These are phyloP conservation scores for Eutolmus rufibarbis DNA, from an alignment of 2,888 invertebrate genomes.

Conservation along the genomic window DNA sequence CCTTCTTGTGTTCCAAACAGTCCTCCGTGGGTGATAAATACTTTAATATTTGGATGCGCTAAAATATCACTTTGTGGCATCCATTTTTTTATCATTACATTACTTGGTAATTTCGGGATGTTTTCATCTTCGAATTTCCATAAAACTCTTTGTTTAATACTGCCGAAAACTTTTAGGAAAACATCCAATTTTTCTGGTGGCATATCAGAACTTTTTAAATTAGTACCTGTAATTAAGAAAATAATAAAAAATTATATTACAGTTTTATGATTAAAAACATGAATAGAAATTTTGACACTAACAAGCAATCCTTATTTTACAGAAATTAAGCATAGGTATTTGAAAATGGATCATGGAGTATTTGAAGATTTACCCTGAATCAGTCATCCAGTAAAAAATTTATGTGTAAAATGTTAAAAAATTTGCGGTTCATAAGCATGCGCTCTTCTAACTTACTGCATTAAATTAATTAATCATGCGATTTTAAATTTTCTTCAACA, in stretches of 20 bases:
- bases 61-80: conserved; percentile 65
- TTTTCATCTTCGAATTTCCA: conserved; percentile 65
- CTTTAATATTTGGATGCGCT: conserved; percentile 62
- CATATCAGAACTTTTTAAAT: conserved; percentile 62
- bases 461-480: too few species aligned
- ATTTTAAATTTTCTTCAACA: too few species aligned
- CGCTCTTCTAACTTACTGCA: too few species aligned
- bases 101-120: conserved; percentile 58
- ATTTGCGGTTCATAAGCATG: too few species aligned
- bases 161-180: conserved; percentile 61
- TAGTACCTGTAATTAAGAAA: conserved; percentile 57
- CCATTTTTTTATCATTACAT: conserved; percentile 65
- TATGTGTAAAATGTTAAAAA: too few species aligned
- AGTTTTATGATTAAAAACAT: background rate
- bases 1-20: conserved; percentile 63
- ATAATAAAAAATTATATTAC: background rate
- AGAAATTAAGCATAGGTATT: too few species aligned
- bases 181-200: conserved; percentile 58
- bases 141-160: conserved; percentile 61
- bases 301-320: too few species aligned
- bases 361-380: too few species aligned
- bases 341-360: too few species aligned
- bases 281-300: too few species aligned
- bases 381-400: too few species aligned
- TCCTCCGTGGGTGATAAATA: conserved; percentile 64